A percentile compares a stretch with the other conserved stretches of the same genome.
Conservation (phyloP, 2,797 vertebrate genomes). For the Okamejei kenojei region DNA sequence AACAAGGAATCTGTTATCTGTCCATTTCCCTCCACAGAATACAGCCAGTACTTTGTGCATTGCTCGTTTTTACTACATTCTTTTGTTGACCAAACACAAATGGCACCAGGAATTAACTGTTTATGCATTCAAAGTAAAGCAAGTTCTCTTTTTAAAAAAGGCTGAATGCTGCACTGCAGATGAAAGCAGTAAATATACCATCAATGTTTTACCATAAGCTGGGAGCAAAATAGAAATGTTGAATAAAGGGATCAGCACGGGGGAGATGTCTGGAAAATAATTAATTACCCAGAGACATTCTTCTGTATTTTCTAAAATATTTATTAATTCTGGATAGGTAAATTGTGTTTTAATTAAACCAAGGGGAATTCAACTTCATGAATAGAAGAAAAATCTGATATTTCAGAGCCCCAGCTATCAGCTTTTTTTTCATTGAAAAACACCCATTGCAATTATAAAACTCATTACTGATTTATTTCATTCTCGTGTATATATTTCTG, state of each 20-base stretch:
- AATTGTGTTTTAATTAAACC: constrained; percentile 35
- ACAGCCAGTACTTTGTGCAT: too few species aligned
- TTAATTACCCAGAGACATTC: constrained; percentile 34
- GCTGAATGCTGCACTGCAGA: not conserved
- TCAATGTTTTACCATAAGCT: not conserved
- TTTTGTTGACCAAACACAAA: not conserved
- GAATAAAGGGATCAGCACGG: not conserved
- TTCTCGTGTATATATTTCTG: not conserved
- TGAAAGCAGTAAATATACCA: not conserved
- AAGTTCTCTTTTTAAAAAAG: not conserved
- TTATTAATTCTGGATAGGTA: constrained; percentile 35
- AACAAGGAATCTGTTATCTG: too few species aligned
- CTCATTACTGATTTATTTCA: constrained; percentile 28
- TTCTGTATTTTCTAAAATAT: constrained; percentile 31
- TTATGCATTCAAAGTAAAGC: not conserved
- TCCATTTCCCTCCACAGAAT: too few species aligned
- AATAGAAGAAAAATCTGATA: constrained; percentile 8
- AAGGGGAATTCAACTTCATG: constrained; percentile 23
- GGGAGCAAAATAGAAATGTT: constrained; percentile 18
- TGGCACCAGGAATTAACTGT: constrained; percentile 12
- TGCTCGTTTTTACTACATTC: not conserved
- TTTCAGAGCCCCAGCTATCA: not conserved
- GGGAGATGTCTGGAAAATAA: constrained; percentile 29
- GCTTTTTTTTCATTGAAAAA: constrained; percentile 6
- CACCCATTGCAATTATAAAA: not conserved